Conservation (phyloP, 2,113 vertebrate genomes). For the Ploceus nigricollis region DNA sequence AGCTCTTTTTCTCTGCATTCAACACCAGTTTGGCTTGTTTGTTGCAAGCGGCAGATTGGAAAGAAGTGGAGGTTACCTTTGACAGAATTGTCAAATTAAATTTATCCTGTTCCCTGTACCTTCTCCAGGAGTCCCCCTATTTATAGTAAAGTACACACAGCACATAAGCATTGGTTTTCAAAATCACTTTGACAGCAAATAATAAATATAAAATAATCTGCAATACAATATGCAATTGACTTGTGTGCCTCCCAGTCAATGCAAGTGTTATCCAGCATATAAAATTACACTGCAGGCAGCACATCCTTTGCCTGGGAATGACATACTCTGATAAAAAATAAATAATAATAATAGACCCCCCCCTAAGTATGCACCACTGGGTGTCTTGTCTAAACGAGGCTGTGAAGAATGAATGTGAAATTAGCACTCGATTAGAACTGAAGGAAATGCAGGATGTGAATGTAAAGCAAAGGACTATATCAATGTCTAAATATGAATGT, state of each 20-base stretch:
- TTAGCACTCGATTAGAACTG: slow-evolving; percentile 55
- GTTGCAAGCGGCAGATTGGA: slow-evolving; percentile 33
- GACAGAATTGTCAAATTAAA: slow-evolving; percentile 61
- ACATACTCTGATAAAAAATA: slow-evolving; percentile 52
- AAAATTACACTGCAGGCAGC: slow-evolving; percentile 58
- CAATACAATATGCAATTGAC: slow-evolving; percentile 66
- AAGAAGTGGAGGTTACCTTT: slow-evolving; percentile 59
- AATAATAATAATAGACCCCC: slow-evolving; percentile 25
- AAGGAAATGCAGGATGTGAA: slow-evolving; percentile 15
- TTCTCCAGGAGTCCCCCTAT: slow-evolving; percentile 42
- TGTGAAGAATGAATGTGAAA: slow-evolving; percentile 60
- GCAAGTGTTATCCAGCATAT: slow-evolving; percentile 44
- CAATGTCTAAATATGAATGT: slow-evolving; percentile 22
- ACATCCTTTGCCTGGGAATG: slow-evolving; percentile 54
- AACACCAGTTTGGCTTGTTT: not conserved
- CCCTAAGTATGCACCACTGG: slow-evolving; percentile 19
- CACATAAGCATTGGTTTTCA: slow-evolving; percentile 62
- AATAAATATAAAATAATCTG: slow-evolving; percentile 61
- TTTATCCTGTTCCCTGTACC: slow-evolving; percentile 63
- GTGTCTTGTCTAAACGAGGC: slow-evolving; percentile 47
- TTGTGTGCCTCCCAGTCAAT: slow-evolving; percentile 52
- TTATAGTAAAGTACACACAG: slow-evolving; percentile 54
- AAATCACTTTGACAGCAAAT: slow-evolving; percentile 60
- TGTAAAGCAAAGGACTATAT: slow-evolving; percentile 19
- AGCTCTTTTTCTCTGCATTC: slow-evolving; percentile 21